These are phyloP conservation scores for Hirtodrosophila cameraria DNA, from an alignment of 2,888 invertebrate species.

Conservation along the genomic window DNA sequence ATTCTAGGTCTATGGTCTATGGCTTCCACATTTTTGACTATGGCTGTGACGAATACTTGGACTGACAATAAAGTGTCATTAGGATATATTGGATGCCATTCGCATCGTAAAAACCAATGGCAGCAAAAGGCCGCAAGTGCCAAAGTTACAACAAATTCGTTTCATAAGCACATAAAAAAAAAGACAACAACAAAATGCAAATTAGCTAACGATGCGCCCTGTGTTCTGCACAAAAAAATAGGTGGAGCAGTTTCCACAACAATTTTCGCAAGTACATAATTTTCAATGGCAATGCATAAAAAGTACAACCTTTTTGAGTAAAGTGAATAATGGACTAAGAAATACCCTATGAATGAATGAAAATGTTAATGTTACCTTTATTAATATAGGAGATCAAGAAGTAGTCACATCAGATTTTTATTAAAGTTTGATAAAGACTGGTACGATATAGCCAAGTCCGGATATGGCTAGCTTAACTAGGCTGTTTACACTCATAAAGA, in stretches of 20 bases:
- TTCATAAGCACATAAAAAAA: constrained; percentile 77
- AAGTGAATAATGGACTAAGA: neutral
- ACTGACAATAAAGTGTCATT: constrained; percentile 65
- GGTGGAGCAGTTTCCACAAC: constrained; percentile 42
- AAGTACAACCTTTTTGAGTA: constrained; percentile 7
- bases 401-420: no score
- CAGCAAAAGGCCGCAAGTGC: constrained; percentile 51
- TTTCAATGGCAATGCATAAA: constrained; percentile 59
- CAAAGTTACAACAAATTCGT: constrained; percentile 73
- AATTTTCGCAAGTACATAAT: constrained; percentile 67
- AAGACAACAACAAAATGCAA: constrained; percentile 68
- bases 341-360: no score
- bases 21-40: constrained; percentile 46
- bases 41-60: constrained; percentile 76
- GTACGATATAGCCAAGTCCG: no score
- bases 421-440: no score
- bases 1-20: constrained; percentile 16
- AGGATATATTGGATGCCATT: constrained; percentile 63
- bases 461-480: no score
- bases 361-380: no score
- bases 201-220: constrained; percentile 61
- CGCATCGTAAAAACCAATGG: constrained; percentile 70
- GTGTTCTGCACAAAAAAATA: constrained; percentile 44
- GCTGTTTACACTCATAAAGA: no score
- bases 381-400: no score